Conservation (phyloP, 2,797 vertebrate genomes). For the Oryzias sinensis region DNA sequence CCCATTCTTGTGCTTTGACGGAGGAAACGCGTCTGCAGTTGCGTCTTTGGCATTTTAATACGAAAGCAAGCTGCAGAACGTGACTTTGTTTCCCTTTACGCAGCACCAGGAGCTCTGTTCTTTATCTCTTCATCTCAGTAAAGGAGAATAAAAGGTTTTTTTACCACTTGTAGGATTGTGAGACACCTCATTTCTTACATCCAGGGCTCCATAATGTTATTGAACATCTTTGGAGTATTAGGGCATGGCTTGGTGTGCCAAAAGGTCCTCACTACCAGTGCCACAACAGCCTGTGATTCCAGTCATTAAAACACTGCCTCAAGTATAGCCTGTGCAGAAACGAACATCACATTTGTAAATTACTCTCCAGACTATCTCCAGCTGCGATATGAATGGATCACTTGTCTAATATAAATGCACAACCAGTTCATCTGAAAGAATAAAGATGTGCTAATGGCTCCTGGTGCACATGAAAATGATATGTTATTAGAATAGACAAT, state of each 20-base stretch:
- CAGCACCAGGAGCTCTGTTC: background rate
- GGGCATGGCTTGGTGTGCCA: conserved; percentile 10
- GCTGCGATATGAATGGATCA: conserved; percentile 51
- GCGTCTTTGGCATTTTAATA: conserved; percentile 38
- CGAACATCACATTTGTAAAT: conserved; percentile 48
- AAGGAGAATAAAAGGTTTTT: conserved; percentile 1
- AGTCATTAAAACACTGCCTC: conserved; percentile 35
- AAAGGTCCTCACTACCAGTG: conserved; percentile 20
- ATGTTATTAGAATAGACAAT: conserved; percentile 28
- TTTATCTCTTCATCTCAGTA: background rate
- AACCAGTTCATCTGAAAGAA: conserved; percentile 20
- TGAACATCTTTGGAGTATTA: conserved; percentile 8
- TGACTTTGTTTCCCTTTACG: background rate
- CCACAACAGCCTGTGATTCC: conserved; percentile 18
- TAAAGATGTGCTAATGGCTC: conserved; percentile 42
- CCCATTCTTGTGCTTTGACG: conserved; percentile 37
- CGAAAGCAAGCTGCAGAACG: conserved; percentile 11
- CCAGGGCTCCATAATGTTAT: conserved; percentile 20
- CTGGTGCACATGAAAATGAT: conserved; percentile 46
- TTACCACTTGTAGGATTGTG: conserved; percentile 33
- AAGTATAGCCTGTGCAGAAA: conserved; percentile 28
- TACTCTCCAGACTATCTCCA: conserved; percentile 45
- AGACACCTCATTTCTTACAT: conserved; percentile 9
- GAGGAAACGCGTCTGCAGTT: conserved; percentile 42
- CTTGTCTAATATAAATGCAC: conserved; percentile 38